Evolutionary conservation across 2,797 vertebrate species (phyloP), one percentile per base, ranked within the genome.

Genomic region (Brachyalestes nurse): DNA sequence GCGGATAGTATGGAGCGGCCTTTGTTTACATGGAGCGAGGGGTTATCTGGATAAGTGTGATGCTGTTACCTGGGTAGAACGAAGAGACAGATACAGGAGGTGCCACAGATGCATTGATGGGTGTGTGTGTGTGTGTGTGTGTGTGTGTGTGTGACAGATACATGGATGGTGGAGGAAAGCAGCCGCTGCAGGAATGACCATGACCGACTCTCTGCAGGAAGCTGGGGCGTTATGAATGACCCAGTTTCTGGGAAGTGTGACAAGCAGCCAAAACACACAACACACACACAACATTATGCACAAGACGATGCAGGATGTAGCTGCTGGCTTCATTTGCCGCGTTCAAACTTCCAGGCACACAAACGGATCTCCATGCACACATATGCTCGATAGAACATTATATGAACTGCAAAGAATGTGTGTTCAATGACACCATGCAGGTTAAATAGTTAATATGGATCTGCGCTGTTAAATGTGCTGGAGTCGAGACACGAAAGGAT

Each of bases 21-120:
- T 65, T 53, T 71, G 42, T 45, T 45, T 53, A 66, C 51, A 28
- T 84, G 85, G 62, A 47, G 25, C 25, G 72, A 88, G 83, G 81
- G 84, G 86, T 14, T 13, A 85, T 87, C 89, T 87, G 87, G 81
- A 85, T 84, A 84, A 86, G 88, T 90, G 64, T 12, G 42, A 28
- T 38, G 19, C 5, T 21, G 58, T 71, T 51, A 49, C 66, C 47
- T 51, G 14, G 13, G 28, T 21, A 8, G 3, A 23, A 16, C 7
- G 40, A 28, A 51, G 25, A 45, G 28, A 10, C 21, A 5, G 17
- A 23, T 13, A 49, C 49, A 17, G 28, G 69, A 71, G 67, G 51
- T 64, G 47, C 16, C 61, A 62, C 14, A 34, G 34, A 19, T 40
- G 62, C 34, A 28, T 0, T 17, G 60, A 62, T 3, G 28, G 1